Evolutionary conservation across 92 coral and sea anemone genomes (phyloP), one percentile per base, ranked within the genome.

Genomic region (Porites evermanni): DNA sequence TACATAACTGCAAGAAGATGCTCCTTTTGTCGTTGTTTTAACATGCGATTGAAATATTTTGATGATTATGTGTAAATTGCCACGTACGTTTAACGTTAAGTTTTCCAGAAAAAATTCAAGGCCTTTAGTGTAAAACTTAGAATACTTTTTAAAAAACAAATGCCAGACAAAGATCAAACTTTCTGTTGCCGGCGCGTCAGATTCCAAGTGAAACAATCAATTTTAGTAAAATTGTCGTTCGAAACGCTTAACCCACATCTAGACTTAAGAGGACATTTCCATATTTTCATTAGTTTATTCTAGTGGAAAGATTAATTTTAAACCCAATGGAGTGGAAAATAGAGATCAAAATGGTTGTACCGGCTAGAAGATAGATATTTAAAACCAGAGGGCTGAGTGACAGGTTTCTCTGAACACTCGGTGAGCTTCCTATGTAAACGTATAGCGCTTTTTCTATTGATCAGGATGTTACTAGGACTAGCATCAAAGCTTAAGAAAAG

Each of bases 21-120:
- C 23, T 83, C 64, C 86, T 26, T 71, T 63, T 73, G 78, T 72
- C 79, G 60, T 82, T 5, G 86, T 72, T 60, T 58, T 51, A 38
- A 38, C 18, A 82, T 72, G 86, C 53, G 53, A 56, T 82, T 82
- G 86, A 82, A 82, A 72, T 19, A 82, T 72, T 59, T 19, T 1
- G 21, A 50, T 21, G 79, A 64, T 61, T 71, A 73, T 2, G 71
- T 32, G 79, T 19, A 63, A 58, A 59, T n/a, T 12, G 21, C 67
- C 19, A 17, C 21, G 23, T 47, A 18, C 67, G 29, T 54, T 69
- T 32, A 26, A 53, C 18, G 84, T 4, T 24, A 9, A 67, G 63
- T 50, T 79, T 8, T 80, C 61, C 59, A 21, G 6, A 16, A 69
- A 67, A n/a, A 51, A 38, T 38, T 38, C 0, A 38, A 38, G 47